Percentiles rank a stretch among this genome's conserved stretches.
These are phyloP conservation scores for Trypoxylus dichotomus DNA, from an alignment of 1,140 invertebrate genomes.

Conservation along the genomic window DNA sequence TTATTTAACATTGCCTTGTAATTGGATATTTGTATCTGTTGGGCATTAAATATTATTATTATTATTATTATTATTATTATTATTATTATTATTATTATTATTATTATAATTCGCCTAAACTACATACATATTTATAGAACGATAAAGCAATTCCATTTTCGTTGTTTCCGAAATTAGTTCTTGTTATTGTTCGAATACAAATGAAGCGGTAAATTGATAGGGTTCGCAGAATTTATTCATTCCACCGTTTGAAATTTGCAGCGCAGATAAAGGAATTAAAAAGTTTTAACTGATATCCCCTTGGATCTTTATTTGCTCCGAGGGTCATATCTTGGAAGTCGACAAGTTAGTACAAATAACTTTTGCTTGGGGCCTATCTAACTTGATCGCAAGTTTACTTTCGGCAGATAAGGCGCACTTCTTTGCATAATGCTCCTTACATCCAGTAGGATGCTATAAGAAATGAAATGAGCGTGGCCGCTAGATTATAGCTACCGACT, in stretches of 20 bases:
- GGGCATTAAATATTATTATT: no score
- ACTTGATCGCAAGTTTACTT: background rate
- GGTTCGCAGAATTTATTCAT: background rate
- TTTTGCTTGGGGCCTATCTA: background rate
- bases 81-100: no score
- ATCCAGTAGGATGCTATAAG: background rate
- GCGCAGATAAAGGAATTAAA: conserved; percentile 5
- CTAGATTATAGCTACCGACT: no score
- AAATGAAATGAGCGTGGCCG: no score
- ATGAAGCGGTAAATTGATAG: background rate
- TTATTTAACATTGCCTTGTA: no score
- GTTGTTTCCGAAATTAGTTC: background rate
- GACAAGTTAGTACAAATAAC: conserved; percentile 1
- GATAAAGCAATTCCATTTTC: background rate
- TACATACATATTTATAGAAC: background rate
- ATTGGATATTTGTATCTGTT: no score
- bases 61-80: no score
- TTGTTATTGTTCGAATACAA: background rate
- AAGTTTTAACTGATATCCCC: background rate
- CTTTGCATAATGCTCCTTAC: background rate
- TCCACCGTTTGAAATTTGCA: background rate
- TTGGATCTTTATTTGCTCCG: background rate
- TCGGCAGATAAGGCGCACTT: background rate
- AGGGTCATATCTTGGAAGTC: background rate
- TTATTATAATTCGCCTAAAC: no score